A percentile compares a stretch with the other conserved stretches of the same genome.
Conservation (phyloP, 1,140 invertebrate species). For the Homalodisca vitripennis region DNA sequence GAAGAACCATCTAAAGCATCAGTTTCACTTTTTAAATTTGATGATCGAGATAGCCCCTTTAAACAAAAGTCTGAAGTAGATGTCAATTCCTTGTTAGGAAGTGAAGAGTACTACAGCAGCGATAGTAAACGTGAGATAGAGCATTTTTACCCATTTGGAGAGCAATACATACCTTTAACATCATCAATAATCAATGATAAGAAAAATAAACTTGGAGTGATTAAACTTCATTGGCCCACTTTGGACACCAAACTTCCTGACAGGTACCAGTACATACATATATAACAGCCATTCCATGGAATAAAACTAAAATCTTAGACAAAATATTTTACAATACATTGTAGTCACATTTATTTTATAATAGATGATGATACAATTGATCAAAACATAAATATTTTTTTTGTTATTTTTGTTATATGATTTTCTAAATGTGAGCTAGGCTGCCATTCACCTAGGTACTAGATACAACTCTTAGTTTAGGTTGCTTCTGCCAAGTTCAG, state of each 20-base stretch:
- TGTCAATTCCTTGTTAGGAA: neutral
- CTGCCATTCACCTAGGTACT: too few species aligned
- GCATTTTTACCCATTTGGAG: slow-evolving; percentile 21
- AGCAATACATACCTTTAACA: slow-evolving; percentile 41
- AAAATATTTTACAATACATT: neutral
- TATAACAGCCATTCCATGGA: slow-evolving; percentile 48
- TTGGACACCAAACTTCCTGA: neutral
- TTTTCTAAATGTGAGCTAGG: too few species aligned
- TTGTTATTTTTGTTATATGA: neutral
- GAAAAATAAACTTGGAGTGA: slow-evolving; percentile 51
- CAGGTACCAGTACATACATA: slow-evolving; percentile 38
- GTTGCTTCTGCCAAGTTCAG: too few species aligned
- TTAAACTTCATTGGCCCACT: slow-evolving; percentile 53
- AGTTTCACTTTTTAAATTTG: neutral
- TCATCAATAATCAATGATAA: slow-evolving; percentile 48
- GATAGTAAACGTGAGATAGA: slow-evolving; percentile 14
- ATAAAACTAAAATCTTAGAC: slow-evolving; percentile 49
- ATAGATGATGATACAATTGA: neutral
- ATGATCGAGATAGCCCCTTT: neutral
- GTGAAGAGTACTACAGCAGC: neutral
- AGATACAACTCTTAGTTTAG: too few species aligned
- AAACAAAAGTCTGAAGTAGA: slow-evolving; percentile 7
- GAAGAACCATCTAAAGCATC: neutral
- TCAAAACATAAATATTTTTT: neutral
- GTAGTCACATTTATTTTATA: neutral